Conservation (phyloP, 2,888 invertebrate genomes). For the Apodemia hepburni region DNA sequence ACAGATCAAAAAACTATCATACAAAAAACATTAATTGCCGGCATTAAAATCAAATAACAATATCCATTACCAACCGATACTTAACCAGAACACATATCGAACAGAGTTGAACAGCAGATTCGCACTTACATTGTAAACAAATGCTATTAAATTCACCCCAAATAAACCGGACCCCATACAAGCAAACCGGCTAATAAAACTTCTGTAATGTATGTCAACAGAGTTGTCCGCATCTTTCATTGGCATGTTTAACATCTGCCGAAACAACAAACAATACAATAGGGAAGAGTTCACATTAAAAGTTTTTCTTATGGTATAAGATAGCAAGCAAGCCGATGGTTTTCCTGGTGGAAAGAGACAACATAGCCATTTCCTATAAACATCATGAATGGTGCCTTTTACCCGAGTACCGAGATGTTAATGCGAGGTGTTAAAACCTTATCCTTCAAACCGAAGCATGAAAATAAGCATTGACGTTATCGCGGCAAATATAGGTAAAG, state of each 20-base stretch:
- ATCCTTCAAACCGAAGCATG: no score
- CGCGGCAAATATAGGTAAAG: no score
- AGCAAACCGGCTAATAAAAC: constrained; percentile 38
- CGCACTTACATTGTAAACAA: constrained; percentile 47
- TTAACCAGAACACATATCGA: constrained; percentile 5
- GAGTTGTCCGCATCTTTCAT: constrained; percentile 21
- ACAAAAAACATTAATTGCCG: no score
- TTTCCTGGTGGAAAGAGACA: no score
- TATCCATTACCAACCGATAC: background rate
- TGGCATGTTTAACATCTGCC: constrained; percentile 25
- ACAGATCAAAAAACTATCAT: no score
- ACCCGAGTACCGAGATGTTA: no score
- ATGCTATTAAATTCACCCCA: constrained; percentile 39
- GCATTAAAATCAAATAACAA: background rate
- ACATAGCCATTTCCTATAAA: no score
- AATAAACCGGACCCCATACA: constrained; percentile 25
- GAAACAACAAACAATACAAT: background rate
- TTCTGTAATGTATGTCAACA: constrained; percentile 51
- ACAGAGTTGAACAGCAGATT: constrained; percentile 11
- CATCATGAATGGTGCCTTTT: no score
- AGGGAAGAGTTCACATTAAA: background rate
- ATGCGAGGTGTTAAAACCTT: no score
- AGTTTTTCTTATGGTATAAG: no score
- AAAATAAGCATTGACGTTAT: no score
- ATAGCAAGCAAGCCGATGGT: no score